Base-by-base conservation (phyloP, 2,113 vertebrate genomes). In the Phalacrocorax pelagicus region DNA sequence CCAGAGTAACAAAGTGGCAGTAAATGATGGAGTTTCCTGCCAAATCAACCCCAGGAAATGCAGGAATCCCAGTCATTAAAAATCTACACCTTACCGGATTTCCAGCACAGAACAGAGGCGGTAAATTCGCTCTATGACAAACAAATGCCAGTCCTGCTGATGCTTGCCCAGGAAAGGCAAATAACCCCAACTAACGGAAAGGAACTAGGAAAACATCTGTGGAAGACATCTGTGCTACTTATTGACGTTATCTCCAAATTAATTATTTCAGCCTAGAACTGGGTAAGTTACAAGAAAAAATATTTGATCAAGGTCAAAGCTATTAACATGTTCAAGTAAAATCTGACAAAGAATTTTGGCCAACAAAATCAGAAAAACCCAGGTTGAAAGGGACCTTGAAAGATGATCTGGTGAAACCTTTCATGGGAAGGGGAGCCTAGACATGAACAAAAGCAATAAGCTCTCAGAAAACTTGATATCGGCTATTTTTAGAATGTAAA, bases 31-130 rank as follows among this genome's bases (percentile, higher is more conserved):
- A 22, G 51, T 52, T 97, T 97, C 92, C 94, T 94, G 81, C 44
- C 81, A 85, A 75, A 82, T 91, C 92, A 94, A 36, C 30, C 34
- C 54, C 84, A 90, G 96, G 95, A 96, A 96, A 57, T 2, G 30
- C 93, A 91, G 87, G 90, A 91, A 91, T 87, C 24, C 51, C 75
- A 32, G 32, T 8, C 30, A 5, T 1, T 10, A 29, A 40, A n/a
- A 12, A 27, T 2, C 19, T 29, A 6, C 34, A 1, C 62, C 47
- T 67, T 59, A 30, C 51, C 9, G 44, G 80, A 96, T 94, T 96
- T 84, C 91, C 95, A 82, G 81, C 26, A 7, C 22, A 5, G 12
- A 71, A 20, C 63, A 51, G 66, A 42, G 69, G 69, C 1, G 1
- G 59, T 30, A 57, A 72, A 57, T 70, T 46, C 2, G 0, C 44